These are phyloP conservation scores for Lepilemur septentrionalis DNA, from an alignment of 2,797 vertebrate species.

Conservation along the genomic window DNA sequence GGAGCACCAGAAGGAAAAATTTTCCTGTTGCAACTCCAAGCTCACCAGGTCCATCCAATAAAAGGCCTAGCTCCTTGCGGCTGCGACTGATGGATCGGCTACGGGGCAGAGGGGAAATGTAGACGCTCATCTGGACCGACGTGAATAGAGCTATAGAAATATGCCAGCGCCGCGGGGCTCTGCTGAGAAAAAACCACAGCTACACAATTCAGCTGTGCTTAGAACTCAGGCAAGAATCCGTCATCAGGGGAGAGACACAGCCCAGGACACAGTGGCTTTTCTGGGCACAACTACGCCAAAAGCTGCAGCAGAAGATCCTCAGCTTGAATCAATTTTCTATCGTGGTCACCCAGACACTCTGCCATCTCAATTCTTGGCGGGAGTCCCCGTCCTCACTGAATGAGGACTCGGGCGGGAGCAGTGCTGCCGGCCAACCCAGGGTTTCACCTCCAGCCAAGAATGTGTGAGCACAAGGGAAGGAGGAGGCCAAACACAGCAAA, in stretches of 20 bases:
- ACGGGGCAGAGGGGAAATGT: neutral
- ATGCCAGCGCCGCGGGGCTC: neutral
- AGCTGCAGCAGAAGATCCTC: neutral
- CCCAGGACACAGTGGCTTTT: neutral
- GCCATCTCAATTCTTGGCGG: neutral
- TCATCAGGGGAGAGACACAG: neutral
- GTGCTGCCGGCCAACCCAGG: accelerated
- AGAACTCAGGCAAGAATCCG: neutral
- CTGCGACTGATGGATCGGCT: no score
- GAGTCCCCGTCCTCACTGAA: accelerated
- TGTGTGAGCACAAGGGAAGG: no score
- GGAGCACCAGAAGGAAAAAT: accelerated
- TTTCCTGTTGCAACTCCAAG: no score
- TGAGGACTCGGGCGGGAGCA: neutral
- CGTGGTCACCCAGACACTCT: neutral
- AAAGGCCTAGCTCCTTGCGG: neutral
- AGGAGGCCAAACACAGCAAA: neutral
- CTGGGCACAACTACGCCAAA: neutral
- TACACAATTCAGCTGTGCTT: neutral
- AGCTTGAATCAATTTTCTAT: neutral
- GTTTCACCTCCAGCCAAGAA: neutral
- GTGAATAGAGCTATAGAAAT: neutral
- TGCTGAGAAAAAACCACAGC: neutral
- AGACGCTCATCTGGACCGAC: neutral
- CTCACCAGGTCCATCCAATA: neutral